A percentile compares a stretch with the other conserved stretches of the same genome.
phyloP scores from a whole-genome alignment of 2,113 vertebrate species.

The Porphyrio hochstetteri region DNA sequence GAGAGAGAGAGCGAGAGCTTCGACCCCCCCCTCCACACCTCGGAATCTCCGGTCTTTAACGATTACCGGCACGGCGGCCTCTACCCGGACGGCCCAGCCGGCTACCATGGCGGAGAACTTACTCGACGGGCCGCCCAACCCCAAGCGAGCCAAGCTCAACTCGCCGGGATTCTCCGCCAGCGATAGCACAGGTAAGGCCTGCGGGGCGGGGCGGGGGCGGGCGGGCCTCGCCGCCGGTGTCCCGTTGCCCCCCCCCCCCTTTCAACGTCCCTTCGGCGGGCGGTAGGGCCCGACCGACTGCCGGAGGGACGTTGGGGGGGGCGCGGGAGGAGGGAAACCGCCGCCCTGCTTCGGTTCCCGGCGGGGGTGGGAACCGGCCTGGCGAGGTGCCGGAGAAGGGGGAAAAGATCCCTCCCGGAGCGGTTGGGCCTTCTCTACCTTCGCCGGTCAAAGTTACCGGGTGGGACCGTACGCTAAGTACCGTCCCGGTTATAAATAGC shows the following conservation, averaged over 20 bases:
- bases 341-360: not conserved
- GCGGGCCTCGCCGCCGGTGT: not conserved
- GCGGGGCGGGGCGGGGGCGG: not conserved
- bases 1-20: not conserved
- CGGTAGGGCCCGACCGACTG: not conserved
- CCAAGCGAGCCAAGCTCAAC: conserved; percentile 93
- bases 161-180: conserved; percentile 90
- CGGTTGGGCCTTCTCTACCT: not conserved
- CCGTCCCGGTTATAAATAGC: conserved; percentile 39
- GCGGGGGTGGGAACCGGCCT: conserved; percentile 19
- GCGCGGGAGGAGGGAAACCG: not conserved
- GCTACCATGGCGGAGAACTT: conserved; percentile 93
- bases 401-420: not conserved
- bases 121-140: conserved; percentile 91
- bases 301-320: not conserved
- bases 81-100: conserved; percentile 66
- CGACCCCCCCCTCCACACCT: too few species aligned
- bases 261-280: not conserved
- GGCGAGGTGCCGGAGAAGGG: not conserved
- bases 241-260: too few species aligned
- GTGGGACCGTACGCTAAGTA: not conserved
- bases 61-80: conserved; percentile 28
- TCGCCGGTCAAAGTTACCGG: conserved; percentile 15
- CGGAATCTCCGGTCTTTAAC: not conserved
- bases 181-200: conserved; percentile 89